Evolutionary conservation across 2,797 vertebrate genomes (phyloP), one percentile per base, ranked within the genome.

Genomic region (Myripristis jacobus): DNA sequence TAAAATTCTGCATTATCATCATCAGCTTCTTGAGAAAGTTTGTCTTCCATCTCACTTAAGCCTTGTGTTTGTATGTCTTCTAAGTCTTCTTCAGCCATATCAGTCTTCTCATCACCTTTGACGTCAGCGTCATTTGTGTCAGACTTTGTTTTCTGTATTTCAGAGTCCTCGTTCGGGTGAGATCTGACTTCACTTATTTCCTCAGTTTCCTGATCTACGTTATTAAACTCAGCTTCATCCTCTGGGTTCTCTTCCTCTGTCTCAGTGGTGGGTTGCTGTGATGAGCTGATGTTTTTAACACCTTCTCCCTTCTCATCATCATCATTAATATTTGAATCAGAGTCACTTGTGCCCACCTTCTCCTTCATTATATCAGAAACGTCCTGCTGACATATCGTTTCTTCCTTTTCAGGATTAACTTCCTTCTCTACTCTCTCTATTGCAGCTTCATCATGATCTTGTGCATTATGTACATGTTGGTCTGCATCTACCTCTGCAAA

Each of bases 281-380:
- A 74, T 66, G 50, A 64, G 58, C 31, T 62, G 31, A 63, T 68
- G 31, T 62, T 77, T 77, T 66, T 79, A 67, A 68, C 61, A 81
- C 71, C 57, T 52, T 72, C 64, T 22, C 16, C 75, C 11, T 46
- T 69, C 22, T 82, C 70, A 43, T 63, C 48, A 48, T 53, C 58
- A 61, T 82, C 59, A 73, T 46, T 66, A 29, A 80, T 38, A 73
- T 54, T 75, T 67, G 83, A 56, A 76, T 81, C 29, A 55, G 66
- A 65, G 31, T 68, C 18, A 61, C 55, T 72, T 70, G 65, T 48
- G 11, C 83, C 54, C 53, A 75, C 53, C 3, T 58, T 69, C 36
- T 75, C 69, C 21, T 66, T 62, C 19, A 15, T 63, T 57, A 25
- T 47, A 62, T 77, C 59, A 66, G 25, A 50, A n/a, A 1, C 18